Base-by-base conservation (phyloP, 2,113 vertebrate species). In the Zosterops pallidus region DNA sequence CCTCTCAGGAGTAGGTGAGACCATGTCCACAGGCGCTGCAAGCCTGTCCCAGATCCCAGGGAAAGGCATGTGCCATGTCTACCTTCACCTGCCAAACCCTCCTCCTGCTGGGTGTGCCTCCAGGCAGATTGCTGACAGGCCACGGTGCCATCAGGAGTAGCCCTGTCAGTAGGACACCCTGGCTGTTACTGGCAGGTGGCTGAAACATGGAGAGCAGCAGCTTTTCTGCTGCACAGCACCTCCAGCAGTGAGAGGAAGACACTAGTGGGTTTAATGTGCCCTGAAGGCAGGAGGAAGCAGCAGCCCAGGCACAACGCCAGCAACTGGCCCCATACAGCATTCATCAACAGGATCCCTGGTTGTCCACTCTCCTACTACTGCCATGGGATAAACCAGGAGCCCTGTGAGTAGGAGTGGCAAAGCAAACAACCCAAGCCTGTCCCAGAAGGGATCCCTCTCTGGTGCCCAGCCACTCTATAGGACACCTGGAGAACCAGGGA, bases 351-450 rank as follows among this genome's bases (percentile, higher is more conserved):
- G 33, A 50, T 33, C 18, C 31, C 17, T 6, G 16, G 26, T 33
- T 59, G 70, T 24, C 18, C 77, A 39, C 37, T 68, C 37, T 19
- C 50, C 39, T 4, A 15, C 29, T 33, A 15, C 37, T 7, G 5
- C 59, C 29, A 60, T 1, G 6, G 35, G n/a, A 77, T 57, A 77
- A 87, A 47, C 16, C 65, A 82, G 46, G 35, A 92, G 44, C 22
- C 20, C 74, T 59, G 19, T 0, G 4, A 39, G 26, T 8, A 8
- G 20, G 3, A 75, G n/a, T 0, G 0, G 37, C 72, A 70, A 57
- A 1, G 3, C n/a, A 26, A 69, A n/a, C n/a, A 39, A 37, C 23
- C 33, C 60, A 33, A 35, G 10, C 33, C 26, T 2, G 2, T 11
- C 21, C 42, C 49, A 59, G 53, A 9, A 83, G 41, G 13, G 13